Evolutionary conservation across 2,888 invertebrate species (phyloP).

Genomic region (Agriotes lineatus): DNA sequence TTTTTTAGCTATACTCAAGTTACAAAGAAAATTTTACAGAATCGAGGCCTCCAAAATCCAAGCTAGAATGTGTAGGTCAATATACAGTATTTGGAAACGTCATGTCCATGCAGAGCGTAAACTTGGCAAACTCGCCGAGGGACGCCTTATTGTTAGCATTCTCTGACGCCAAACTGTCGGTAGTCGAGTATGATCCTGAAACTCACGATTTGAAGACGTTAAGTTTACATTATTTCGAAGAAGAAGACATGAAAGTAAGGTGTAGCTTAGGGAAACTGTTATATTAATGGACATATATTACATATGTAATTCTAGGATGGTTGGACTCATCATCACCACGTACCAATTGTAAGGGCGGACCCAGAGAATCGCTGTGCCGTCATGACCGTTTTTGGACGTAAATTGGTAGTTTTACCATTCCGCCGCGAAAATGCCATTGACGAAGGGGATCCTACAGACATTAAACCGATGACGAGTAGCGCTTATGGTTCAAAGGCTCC

Average conservation of each 20-base stretch:
- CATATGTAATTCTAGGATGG: too few species aligned
- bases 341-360: slow-evolving; percentile 91
- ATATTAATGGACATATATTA: too few species aligned
- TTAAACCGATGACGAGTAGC: slow-evolving; percentile 71
- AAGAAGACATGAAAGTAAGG: slow-evolving; percentile 90
- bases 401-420: slow-evolving; percentile 94
- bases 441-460: slow-evolving; percentile 80
- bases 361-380: slow-evolving; percentile 96
- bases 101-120: slow-evolving; percentile 90
- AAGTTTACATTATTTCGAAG: slow-evolving; percentile 98
- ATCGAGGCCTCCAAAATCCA: slow-evolving; percentile 87
- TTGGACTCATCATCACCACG: slow-evolving; percentile 86
- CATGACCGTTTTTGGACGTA: slow-evolving; percentile 93
- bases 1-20: not conserved
- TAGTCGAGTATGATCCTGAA: slow-evolving; percentile 95
- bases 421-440: slow-evolving; percentile 87
- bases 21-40: slow-evolving; percentile 67
- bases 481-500: slow-evolving; percentile 74
- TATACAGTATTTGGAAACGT: slow-evolving; percentile 91
- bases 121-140: slow-evolving; percentile 83
- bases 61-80: slow-evolving; percentile 93
- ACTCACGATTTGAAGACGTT: slow-evolving; percentile 91
- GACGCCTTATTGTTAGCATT: slow-evolving; percentile 94
- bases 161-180: slow-evolving; percentile 94
- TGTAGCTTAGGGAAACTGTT: too few species aligned